Conservation (phyloP, 2,797 vertebrate genomes). For the Antrozous pallidus region DNA sequence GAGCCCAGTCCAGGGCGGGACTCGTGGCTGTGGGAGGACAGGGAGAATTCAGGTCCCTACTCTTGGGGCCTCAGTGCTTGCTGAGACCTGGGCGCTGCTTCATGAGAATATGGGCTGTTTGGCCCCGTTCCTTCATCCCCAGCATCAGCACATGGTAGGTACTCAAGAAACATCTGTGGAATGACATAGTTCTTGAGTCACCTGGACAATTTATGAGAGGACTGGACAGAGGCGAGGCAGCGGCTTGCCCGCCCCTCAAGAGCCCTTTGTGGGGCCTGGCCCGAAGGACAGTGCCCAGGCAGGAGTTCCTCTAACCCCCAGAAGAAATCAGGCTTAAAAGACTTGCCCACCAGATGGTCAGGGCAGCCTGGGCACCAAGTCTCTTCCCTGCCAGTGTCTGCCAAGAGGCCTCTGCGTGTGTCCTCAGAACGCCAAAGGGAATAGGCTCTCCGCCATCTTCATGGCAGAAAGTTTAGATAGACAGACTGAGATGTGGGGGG, state of each 20-base stretch:
- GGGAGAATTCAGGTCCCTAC: not conserved
- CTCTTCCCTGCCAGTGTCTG: not conserved
- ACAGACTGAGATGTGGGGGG: not conserved
- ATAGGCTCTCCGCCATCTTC: not conserved
- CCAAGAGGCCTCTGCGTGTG: not conserved
- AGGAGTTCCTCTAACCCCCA: not conserved
- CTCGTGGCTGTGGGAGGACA: rapidly evolving
- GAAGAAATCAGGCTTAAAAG: slow-evolving; percentile 8
- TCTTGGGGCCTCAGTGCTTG: not conserved
- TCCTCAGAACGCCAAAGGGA: slow-evolving; percentile 17
- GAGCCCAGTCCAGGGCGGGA: not conserved
- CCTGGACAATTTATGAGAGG: not conserved
- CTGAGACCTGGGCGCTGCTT: not conserved
- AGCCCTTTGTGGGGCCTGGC: not conserved
- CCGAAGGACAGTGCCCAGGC: too few species aligned
- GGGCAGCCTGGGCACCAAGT: not conserved
- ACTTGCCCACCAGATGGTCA: not conserved
- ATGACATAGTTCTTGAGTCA: not conserved
- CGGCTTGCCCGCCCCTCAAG: not conserved
- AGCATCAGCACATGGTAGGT: not conserved
- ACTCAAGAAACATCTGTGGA: not conserved
- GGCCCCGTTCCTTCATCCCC: not conserved
- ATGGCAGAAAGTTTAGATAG: not conserved
- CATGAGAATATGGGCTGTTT: not conserved
- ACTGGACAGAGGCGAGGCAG: not conserved